Conservation (phyloP, 1,140 invertebrate genomes). For the Choristoneura fumiferana region DNA sequence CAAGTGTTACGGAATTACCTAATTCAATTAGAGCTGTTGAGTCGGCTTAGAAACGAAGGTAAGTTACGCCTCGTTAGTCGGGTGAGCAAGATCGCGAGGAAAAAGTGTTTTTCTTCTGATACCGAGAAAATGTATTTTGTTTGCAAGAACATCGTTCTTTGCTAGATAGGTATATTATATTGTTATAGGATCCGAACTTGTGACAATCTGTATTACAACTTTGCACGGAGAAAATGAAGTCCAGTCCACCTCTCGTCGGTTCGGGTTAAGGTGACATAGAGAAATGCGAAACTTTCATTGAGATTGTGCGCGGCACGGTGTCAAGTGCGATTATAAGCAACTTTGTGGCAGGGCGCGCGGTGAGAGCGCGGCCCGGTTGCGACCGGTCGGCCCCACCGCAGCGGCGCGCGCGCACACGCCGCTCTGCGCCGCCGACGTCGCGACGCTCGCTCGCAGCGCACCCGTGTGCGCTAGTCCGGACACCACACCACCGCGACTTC, state of each 20-base stretch:
- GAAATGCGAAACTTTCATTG: slow-evolving; percentile 72
- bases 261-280: slow-evolving; percentile 41
- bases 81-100: slow-evolving; percentile 24
- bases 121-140: slow-evolving; percentile 1
- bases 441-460: slow-evolving; percentile 64
- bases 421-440: slow-evolving; percentile 69
- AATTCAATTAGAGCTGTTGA: slow-evolving; percentile 62
- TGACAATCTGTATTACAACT: too few relatives aligned
- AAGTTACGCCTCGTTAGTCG: slow-evolving; percentile 33
- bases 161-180: not conserved
- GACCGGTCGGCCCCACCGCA: slow-evolving; percentile 71
- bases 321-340: slow-evolving; percentile 71
- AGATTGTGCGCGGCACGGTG: slow-evolving; percentile 63
- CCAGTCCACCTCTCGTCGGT: slow-evolving; percentile 14
- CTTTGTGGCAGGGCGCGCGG: slow-evolving; percentile 56
- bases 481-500: slow-evolving; percentile 6
- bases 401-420: slow-evolving; percentile 60
- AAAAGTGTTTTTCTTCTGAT: slow-evolving; percentile 17
- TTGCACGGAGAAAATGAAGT: slow-evolving; percentile 11
- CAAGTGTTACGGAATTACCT: slow-evolving; percentile 50
- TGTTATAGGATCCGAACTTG: not conserved
- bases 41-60: slow-evolving; percentile 45
- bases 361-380: slow-evolving; percentile 71
- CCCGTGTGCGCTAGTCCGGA: slow-evolving; percentile 48
- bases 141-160: slow-evolving; percentile 16